Evolutionary conservation across 2,888 invertebrate genomes (phyloP), one percentile per base, ranked within the genome.

Genomic region (Podabrus alpinus): DNA sequence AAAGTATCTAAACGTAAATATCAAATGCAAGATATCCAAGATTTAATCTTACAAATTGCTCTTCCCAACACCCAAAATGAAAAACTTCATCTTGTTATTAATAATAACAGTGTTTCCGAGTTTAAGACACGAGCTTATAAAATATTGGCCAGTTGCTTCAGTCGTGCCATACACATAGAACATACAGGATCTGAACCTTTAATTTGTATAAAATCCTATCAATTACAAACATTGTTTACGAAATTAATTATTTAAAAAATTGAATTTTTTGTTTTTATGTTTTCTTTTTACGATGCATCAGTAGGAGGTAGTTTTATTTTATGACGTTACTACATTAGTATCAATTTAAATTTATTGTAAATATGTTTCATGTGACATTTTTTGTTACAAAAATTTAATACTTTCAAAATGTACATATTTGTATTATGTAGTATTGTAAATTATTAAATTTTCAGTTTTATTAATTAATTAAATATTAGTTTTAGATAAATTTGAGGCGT

Each of bases 61-160:
- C 17, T 69, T 11, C 29, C 70, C 13, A 17, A 62, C 16, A 10
- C 24, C 21, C 17, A 62, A 1, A 71, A 66, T 4, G 24, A 71
- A n/a, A 29, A 74, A 15, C 62, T 72, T 17, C 19, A 68, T 15
- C 59, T 77, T 59, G 15, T 62, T 10, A 69, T 77, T 21, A 25
- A 62, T 17, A 64, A 69, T 5, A 66, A 66, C 11, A 59, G 71
- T 25, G 62, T 71, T 2, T 15, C 16, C 2, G 60, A 76, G 9
- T 78, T 77, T 72, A 71, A 74, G 15, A 29, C 25, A 10, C 74
- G 79, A 15, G 74, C 77, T 9, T 62, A 73, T 19, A 76, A 69
- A 59, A 72, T 79, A 15, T 71, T 80, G 66, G 64, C 68, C 13
- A 66, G 29, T 15, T 74, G 71, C 66, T 71, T 76, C 19, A 24